These are phyloP conservation scores for Spilogale gracilis DNA, from an alignment of 2,113 vertebrate species.

Conservation along the genomic window DNA sequence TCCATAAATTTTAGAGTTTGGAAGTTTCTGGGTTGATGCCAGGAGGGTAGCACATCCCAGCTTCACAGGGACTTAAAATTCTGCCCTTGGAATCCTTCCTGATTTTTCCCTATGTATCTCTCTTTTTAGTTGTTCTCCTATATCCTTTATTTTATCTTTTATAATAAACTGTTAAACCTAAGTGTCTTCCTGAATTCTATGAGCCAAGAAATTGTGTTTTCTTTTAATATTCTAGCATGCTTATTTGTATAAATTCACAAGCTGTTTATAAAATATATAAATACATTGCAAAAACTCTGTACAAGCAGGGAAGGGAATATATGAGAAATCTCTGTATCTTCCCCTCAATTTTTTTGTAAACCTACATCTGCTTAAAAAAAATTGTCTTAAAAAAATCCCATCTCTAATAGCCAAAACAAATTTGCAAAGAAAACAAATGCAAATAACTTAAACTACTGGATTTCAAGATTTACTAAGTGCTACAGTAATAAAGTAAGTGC, in stretches of 20 bases:
- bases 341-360: not conserved
- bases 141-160: no score
- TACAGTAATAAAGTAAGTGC: not conserved
- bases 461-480: not conserved
- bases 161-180: no score
- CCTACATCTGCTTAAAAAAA: not conserved
- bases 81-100: not conserved
- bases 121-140: no score
- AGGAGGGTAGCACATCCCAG: no score
- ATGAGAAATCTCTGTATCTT: not conserved
- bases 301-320: not conserved
- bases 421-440: not conserved
- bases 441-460: not conserved
- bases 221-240: not conserved
- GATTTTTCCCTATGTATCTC: no score
- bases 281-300: not conserved
- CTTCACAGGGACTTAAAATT: not conserved
- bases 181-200: no score
- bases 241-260: not conserved
- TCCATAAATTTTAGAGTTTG: not conserved
- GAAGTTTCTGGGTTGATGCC: not conserved
- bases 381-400: not conserved
- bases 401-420: not conserved
- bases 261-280: no score
- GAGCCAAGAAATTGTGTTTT: not conserved